Evolutionary conservation across 1,140 invertebrate species (phyloP), one percentile per base, ranked within the genome.

Genomic region (Brachystomella parvula): DNA sequence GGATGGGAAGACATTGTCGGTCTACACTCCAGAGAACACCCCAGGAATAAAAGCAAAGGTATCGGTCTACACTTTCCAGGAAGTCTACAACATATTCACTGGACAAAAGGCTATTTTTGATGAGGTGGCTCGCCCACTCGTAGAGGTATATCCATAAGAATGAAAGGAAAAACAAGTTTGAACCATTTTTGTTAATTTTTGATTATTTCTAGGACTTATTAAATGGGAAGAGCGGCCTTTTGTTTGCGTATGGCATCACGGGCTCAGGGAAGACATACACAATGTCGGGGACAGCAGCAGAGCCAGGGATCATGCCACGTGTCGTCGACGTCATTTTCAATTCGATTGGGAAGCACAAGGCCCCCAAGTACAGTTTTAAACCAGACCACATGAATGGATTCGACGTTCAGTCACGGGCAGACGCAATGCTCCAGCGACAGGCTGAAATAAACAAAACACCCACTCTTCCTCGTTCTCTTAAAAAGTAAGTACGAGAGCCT

Each of bases 171-270:
- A 29, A 33, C 32, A 15, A n/a, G 30, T 31, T 30, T 57, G 56
- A 15, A 30, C 17, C 15, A 57, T 56, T 56, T 28, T 9, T 21
- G 6, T 56, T 6, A 21, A 56, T 60, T 60, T 60, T 31, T 28
- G 15, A 32, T 49, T 53, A n/a, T 12, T 63, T 53, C 12, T 53
- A 72, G 74, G 87, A 88, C 74, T 77, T 92, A 3, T 79, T 92
- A 30, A 82, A 83, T 64, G 89, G 88, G 47, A 89, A 88, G 77
- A 97, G 96, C 82, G 90, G 88, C 44, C 79, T 96, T 26, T 78
- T 98, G 3, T 97, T 98, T 76, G 92, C 94, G 0, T 98, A 98
- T 77, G 95, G 96, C 28, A 90, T 98, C 1, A 98, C 95, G 2
- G 92, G 92, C 1, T 96, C 94, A 69, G 96, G 96, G 0, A 92